Evolutionary conservation across 2,797 vertebrate species (phyloP), one percentile per base, ranked within the genome.

Genomic region (Cirrhinus molitorella): DNA sequence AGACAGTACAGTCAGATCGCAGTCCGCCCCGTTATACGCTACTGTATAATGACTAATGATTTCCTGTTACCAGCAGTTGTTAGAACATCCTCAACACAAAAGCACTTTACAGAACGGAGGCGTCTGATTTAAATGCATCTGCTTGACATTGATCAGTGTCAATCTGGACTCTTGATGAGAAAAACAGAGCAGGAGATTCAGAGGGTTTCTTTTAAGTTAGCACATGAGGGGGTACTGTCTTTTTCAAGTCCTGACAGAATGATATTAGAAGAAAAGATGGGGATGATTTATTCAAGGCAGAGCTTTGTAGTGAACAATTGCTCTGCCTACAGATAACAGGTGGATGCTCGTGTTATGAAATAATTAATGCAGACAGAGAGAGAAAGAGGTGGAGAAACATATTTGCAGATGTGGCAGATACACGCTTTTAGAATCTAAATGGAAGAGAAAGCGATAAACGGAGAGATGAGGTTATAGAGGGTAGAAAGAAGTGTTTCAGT

Each of bases 261-360:
- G 72, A 85, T 86, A 80, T 85, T 57, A 70, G 79, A 83, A 83
- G 83, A 87, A 37, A 61, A n/a, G 53, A 28, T 71, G 85, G 65
- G 57, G 68, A 85, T 86, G 84, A 85, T 87, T 89, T 72, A 87
- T 89, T 81, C 71, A 88, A 87, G 78, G 21, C 47, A 40, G 79
- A 40, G 66, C 85, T 81, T 80, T 85, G 87, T 53, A 67, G 76
- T n/a, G 17, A 75, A 73, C 40, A 61, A 47, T 25, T 19, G 14
- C 43, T 47, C 67, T 34, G 51, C 40, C 53, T 53, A 59, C 51
- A 2, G 25, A 45, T 63, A 59, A 37, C 51, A 59, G 51, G 79
- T 47, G 66, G 55, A 81, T 19, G 51, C 23, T 37, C 17, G 68
- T 61, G 70, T 37, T 61, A 17, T 16, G 40, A 63, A 51, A 40